A percentile compares a stretch with the other conserved stretches of the same genome.
phyloP scores from a whole-genome alignment of 2,888 invertebrate genomes.

The Agriopis leucophaearia region DNA sequence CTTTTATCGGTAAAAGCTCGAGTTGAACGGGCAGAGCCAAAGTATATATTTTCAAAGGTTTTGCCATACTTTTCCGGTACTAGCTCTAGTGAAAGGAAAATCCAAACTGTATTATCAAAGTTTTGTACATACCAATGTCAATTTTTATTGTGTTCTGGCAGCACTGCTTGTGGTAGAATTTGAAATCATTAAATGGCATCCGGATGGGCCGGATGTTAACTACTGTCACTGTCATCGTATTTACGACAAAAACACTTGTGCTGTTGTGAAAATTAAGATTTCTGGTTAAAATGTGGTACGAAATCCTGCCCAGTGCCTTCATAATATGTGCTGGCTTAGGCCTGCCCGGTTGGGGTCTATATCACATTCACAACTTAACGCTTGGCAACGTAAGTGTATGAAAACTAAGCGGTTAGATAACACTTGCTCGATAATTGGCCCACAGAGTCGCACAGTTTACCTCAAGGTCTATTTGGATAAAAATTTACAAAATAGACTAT shows the following conservation, averaged over 20 bases:
- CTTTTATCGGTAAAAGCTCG: no score
- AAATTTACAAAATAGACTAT: background rate
- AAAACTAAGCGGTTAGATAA: slow-evolving; percentile 73
- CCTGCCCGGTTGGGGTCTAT: slow-evolving; percentile 87
- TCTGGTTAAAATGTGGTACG: slow-evolving; percentile 88
- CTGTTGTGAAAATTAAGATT: slow-evolving; percentile 40
- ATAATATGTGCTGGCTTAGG: slow-evolving; percentile 87
- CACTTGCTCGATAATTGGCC: slow-evolving; percentile 44
- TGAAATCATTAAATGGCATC: slow-evolving; percentile 52
- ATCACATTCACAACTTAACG: slow-evolving; percentile 87
- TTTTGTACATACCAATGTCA: background rate
- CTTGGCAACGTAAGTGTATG: slow-evolving; percentile 88
- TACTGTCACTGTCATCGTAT: slow-evolving; percentile 39
- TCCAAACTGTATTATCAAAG: no score
- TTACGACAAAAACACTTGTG: slow-evolving; percentile 47
- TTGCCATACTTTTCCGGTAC: no score
- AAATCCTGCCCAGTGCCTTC: slow-evolving; percentile 88
- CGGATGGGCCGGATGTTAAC: slow-evolving; percentile 25
- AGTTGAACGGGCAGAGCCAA: no score
- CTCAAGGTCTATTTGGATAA: slow-evolving; percentile 25
- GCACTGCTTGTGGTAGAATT: slow-evolving; percentile 43
- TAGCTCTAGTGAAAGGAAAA: no score
- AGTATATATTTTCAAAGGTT: no score
- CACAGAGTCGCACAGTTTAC: slow-evolving; percentile 18
- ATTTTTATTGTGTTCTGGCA: slow-evolving; percentile 26